Base-by-base conservation (phyloP, 2,888 invertebrate genomes). In the Willowsia nigromaculata region DNA sequence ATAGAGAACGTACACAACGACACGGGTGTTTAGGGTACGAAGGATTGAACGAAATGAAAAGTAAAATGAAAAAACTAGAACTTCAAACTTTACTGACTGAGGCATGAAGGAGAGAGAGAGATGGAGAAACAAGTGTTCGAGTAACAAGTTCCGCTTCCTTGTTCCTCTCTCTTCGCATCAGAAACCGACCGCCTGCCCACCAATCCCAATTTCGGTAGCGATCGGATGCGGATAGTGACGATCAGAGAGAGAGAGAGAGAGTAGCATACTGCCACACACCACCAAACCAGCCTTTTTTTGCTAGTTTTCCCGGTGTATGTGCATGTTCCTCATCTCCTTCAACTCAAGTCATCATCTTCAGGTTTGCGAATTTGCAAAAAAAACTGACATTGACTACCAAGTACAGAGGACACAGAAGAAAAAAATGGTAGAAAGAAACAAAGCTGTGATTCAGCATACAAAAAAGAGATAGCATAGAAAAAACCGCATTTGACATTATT, bases 1-100 rank as follows among this genome's bases (percentile, higher is more conserved):
- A n/a, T 37, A 6, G 62, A 15, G 15, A 9, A n/a, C 37, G 65
- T 65, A 65, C 65, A 65, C 65, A 65, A 33, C 37, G 65, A 65
- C 65, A 65, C 65, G 65, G 37, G 65, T 65, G 33, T 65, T 18
- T 65, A 65, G 65, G 65, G 65, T 65, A 65, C 65, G 65, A 65
- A 37, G 37, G 9, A 65, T 18, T 33, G 37, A 33, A 37, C 3
- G 37, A 65, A 59, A 11, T 3, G 25, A 30, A 62, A 62, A 65
- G 30, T 15, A 11, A 30, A 27, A 15, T 0, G 59, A 30, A 30
- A 59, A 27, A 59, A 59, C 1, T 56, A 56, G 11, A 4, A 27
- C 25, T 56, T 22, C 18, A 30, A 25, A 25, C 1, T 11, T 30
- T 30, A 13, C 11, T 30, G n/a, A n/a, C n/a, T n/a, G n/a, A n/a